These are phyloP conservation scores for Anthoptus insignis DNA, from an alignment of 2,888 invertebrate genomes.

Conservation along the genomic window DNA sequence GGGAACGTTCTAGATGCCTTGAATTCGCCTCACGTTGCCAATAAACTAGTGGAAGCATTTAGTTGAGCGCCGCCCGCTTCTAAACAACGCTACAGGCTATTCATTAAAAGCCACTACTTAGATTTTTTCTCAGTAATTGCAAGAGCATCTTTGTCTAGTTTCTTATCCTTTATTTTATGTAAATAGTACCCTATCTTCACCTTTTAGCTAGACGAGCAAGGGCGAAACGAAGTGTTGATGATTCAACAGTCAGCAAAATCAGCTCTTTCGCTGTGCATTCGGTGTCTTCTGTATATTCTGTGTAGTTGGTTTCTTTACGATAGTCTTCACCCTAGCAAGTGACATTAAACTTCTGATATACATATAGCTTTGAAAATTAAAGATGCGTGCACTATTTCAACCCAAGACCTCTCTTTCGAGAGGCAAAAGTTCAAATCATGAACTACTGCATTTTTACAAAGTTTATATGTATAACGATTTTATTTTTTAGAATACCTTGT, in stretches of 20 bases:
- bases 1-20: constrained; percentile 45
- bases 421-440: too few species aligned
- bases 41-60: constrained; percentile 45
- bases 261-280: too few species aligned
- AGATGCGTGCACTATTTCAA: too few species aligned
- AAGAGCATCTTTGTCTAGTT: neutral
- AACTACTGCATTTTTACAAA: too few species aligned
- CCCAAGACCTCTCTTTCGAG: too few species aligned
- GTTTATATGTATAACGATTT: too few species aligned
- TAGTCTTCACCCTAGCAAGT: too few species aligned
- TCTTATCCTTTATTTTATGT: constrained; percentile 24
- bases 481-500: neutral
- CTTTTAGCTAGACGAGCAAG: constrained; percentile 27
- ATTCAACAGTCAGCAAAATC: too few species aligned
- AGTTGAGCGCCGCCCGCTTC: constrained; percentile 68
- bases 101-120: constrained; percentile 58
- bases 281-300: too few species aligned
- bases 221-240: constrained; percentile 24
- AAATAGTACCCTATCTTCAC: constrained; percentile 32
- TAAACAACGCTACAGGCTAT: constrained; percentile 60
- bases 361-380: too few species aligned
- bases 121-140: constrained; percentile 58
- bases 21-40: constrained; percentile 35
- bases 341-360: too few species aligned
- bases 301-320: too few species aligned